Base-by-base conservation (phyloP, 2,888 invertebrate species). In the Hemistola chrysoprasaria region DNA sequence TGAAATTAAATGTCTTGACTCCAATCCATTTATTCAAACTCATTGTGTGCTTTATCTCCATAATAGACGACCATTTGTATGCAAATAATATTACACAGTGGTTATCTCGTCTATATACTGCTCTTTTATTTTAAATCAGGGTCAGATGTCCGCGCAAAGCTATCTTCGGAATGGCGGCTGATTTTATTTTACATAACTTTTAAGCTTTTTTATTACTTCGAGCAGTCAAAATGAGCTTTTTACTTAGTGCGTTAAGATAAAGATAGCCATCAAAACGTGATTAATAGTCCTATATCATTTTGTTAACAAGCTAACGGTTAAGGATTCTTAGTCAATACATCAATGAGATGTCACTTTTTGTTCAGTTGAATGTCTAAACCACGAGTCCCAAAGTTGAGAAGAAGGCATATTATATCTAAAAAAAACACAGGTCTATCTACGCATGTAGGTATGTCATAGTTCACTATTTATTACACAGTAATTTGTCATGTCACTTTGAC, bases 281-380 rank as follows among this genome's bases (percentile, higher is more conserved):
- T 78, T 75, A 78, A 78, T 81, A 73, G 70, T 63, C 56, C 51
- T 63, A 66, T 65, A 72, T 75, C 66, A 62, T 75, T 80, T 77
- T 76, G 78, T 76, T 79, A 81, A 80, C 80, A 71, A 74, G 66
- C 65, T 77, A 80, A 78, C 82, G 78, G 77, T 67, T 66, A 65
- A 73, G 69, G 58, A 65, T 57, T 75, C 77, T 71, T 65, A 69
- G 69, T 71, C 79, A 70, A 80, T 82, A 79, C 79, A 80, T 83
- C 83, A 83, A 83, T 81, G 70, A 70, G 71, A 72, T 72, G 80
- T 82, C 80, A 80, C 64, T 78, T 80, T 82, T 79, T 80, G 70
- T 77, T 58, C 47, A 51, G 53, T 48, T 53, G 40, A 40, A 51
- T 49, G 52, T 44, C 40, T 41, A 23, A 39, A 48, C 45, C 24